phyloP scores from a whole-genome alignment of 2,797 vertebrate species.

The Acrossocheilus fasciatus region DNA sequence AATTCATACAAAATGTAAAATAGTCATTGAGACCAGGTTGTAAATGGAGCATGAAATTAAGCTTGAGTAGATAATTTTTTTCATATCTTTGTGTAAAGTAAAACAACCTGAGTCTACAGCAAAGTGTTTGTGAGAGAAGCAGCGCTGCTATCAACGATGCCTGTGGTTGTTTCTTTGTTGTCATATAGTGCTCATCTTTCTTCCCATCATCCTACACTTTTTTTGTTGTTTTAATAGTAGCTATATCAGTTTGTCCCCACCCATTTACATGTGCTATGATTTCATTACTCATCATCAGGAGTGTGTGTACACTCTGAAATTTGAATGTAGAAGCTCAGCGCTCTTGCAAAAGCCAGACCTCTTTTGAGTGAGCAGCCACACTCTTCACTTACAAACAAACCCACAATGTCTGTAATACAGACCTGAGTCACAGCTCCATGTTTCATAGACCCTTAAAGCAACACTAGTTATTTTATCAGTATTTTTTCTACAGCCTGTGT shows the following conservation, averaged over 20 bases:
- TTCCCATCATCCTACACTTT: conserved; percentile 13
- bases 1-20: conserved; percentile 8
- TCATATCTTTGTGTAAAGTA: neutral
- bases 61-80: neutral
- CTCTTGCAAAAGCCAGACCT: conserved; percentile 34
- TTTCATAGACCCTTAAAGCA: conserved; percentile 8
- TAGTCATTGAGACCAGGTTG: neutral
- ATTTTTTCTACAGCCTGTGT: neutral
- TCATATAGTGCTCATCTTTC: conserved; percentile 19
- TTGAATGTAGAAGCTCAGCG: conserved; percentile 21
- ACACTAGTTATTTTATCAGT: neutral
- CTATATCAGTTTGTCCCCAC: conserved; percentile 13
- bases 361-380: conserved; percentile 22
- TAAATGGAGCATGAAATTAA: neutral
- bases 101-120: neutral
- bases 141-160: neutral
- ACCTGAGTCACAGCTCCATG: conserved; percentile 15
- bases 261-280: conserved; percentile 13
- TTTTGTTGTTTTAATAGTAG: conserved; percentile 26
- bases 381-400: conserved; percentile 41
- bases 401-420: conserved; percentile 28
- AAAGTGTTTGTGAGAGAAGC: neutral
- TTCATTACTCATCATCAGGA: conserved; percentile 23
- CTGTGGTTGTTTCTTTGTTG: neutral
- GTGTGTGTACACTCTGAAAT: neutral